phyloP scores from a whole-genome alignment of 2,797 vertebrate genomes.

The Tangara arthus region DNA sequence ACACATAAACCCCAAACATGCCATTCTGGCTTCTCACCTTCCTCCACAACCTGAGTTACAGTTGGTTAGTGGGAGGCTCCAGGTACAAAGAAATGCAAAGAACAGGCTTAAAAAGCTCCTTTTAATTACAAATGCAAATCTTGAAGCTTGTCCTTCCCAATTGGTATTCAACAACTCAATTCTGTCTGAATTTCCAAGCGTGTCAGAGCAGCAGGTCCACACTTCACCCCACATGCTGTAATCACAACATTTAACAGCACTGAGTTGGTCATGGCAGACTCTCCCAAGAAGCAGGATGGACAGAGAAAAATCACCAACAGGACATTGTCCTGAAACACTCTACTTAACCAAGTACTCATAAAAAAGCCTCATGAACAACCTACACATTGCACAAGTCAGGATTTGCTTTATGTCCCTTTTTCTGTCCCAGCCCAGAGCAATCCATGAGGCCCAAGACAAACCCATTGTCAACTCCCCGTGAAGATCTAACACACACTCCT shows the following conservation, averaged over 20 bases:
- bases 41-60: not conserved
- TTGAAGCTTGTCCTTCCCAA: not conserved
- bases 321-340: not conserved
- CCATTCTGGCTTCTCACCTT: conserved; percentile 26
- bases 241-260: not conserved
- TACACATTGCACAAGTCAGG: fast-evolving
- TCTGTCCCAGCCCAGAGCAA: not conserved
- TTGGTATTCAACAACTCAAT: not conserved
- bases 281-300: not conserved
- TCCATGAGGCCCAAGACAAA: not conserved
- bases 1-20: not conserved
- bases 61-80: not conserved
- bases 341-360: not conserved
- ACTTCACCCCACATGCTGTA: not conserved
- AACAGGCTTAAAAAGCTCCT: not conserved
- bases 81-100: conserved; percentile 46
- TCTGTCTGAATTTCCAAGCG: not conserved
- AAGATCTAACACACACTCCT: not conserved
- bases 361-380: not conserved
- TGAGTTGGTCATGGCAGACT: not conserved
- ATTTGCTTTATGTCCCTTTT: not conserved
- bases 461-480: not conserved
- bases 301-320: not conserved
- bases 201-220: not conserved
- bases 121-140: conserved; percentile 28